These are phyloP conservation scores for Apotomis capreana DNA, from an alignment of 2,888 invertebrate genomes.

Conservation along the genomic window DNA sequence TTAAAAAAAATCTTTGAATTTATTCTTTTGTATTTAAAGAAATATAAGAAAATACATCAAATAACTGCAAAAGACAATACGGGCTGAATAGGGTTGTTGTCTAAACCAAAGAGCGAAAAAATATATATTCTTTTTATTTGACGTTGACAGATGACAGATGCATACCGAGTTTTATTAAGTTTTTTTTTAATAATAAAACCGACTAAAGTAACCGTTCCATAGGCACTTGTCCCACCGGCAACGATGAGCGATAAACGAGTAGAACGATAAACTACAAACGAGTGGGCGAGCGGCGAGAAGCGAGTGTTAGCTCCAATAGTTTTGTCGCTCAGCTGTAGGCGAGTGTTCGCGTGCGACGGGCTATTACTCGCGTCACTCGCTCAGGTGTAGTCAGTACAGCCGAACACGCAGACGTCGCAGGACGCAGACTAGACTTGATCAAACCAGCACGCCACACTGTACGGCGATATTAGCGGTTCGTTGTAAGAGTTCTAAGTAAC, in stretches of 20 bases:
- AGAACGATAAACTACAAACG: constrained; percentile 4
- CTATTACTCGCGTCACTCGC: constrained; percentile 24
- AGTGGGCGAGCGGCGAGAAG: constrained; percentile 6
- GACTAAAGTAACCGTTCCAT: no score
- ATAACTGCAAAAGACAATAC: no score
- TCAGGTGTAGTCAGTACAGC: constrained; percentile 8
- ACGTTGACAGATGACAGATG: no score
- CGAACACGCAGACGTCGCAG: constrained; percentile 3
- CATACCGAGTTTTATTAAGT: no score
- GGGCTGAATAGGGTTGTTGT: no score
- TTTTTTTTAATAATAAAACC: no score
- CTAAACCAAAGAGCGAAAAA: no score
- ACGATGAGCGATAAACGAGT: constrained; percentile 1
- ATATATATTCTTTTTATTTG: no score
- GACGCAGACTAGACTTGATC: constrained; percentile 5
- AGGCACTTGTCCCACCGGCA: not conserved
- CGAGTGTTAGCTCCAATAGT: constrained; percentile 13
- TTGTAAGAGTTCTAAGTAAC: constrained; percentile 1
- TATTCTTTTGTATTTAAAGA: no score
- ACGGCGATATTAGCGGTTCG: constrained; percentile 18
- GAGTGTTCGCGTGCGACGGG: constrained; percentile 17
- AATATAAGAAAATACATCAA: no score
- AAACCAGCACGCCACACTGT: constrained; percentile 17
- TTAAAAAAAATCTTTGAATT: no score
- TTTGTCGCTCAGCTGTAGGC: not conserved